A percentile compares a stretch with the other conserved stretches of the same genome.
Conservation (phyloP, 2,797 vertebrate species). For the Synanceia verrucosa region DNA sequence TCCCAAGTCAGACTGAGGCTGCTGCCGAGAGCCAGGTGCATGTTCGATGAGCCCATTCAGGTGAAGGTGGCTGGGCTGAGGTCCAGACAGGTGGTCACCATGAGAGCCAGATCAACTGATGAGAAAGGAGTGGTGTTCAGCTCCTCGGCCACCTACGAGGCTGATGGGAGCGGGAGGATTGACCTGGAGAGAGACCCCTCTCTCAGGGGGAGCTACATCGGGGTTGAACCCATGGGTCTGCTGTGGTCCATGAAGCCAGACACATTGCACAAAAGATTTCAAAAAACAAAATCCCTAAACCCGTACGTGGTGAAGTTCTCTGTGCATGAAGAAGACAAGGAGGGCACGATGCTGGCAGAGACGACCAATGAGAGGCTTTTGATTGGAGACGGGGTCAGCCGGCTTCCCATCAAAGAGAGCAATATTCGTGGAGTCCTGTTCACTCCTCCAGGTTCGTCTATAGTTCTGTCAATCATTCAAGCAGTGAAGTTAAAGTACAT, state of each 20-base stretch:
- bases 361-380: conserved; percentile 57
- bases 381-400: conserved; percentile 45
- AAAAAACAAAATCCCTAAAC: conserved; percentile 68
- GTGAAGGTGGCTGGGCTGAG: conserved; percentile 75
- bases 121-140: conserved; percentile 76
- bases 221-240: conserved; percentile 83
- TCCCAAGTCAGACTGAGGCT: conserved; percentile 52
- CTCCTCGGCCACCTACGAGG: conserved; percentile 76
- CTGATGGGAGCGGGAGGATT: conserved; percentile 71
- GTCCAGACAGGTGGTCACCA: conserved; percentile 75
- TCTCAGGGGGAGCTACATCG: conserved; percentile 75
- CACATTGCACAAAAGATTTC: conserved; percentile 39
- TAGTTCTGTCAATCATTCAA: not conserved
- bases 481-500: not conserved
- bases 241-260: conserved; percentile 80
- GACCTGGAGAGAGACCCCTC: conserved; percentile 74
- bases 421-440: conserved; percentile 58
- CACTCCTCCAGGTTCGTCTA: conserved; percentile 44
- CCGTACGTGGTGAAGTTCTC: conserved; percentile 76
- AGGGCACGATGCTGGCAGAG: conserved; percentile 32
- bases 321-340: conserved; percentile 52
- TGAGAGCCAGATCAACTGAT: conserved; percentile 75
- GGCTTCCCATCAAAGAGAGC: conserved; percentile 26
- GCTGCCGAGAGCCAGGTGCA: conserved; percentile 51
- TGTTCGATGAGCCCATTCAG: conserved; percentile 73